Evolutionary conservation across 2,113 vertebrate species (phyloP).

Genomic region (Paracanthobrama guichenoti): DNA sequence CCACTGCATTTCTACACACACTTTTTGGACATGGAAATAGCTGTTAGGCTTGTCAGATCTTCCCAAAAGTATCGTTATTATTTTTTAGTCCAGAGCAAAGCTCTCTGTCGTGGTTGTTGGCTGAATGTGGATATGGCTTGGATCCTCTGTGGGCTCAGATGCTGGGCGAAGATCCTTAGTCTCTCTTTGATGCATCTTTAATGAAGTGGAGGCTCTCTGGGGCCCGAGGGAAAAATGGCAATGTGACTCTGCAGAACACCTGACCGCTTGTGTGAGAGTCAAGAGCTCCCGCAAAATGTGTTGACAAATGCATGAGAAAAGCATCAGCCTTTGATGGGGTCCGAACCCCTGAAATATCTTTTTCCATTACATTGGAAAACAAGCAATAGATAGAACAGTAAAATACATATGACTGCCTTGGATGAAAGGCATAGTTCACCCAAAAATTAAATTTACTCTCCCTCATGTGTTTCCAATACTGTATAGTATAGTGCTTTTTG

Average conservation of each 20-base stretch:
- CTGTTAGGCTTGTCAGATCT: slow-evolving; percentile 30
- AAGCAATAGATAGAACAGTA: background rate
- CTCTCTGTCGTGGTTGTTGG: background rate
- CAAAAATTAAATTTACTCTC: background rate
- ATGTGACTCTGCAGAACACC: slow-evolving; percentile 28
- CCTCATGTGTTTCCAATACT: background rate
- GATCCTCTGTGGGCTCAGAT: slow-evolving; percentile 17
- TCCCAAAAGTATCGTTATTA: slow-evolving; percentile 25
- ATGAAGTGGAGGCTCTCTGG: slow-evolving; percentile 32
- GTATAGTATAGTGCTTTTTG: background rate
- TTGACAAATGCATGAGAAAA: background rate
- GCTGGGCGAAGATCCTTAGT: background rate
- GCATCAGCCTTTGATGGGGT: background rate
- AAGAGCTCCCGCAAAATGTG: background rate
- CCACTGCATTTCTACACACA: slow-evolving; percentile 7
- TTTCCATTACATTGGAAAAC: background rate
- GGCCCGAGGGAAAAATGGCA: slow-evolving; percentile 13
- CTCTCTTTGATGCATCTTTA: slow-evolving; percentile 47
- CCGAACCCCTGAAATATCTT: background rate
- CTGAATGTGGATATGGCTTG: slow-evolving; percentile 13
- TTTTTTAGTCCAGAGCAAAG: slow-evolving; percentile 16
- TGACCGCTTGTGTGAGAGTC: background rate
- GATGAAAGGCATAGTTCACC: background rate
- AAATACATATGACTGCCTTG: background rate
- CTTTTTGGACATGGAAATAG: slow-evolving; percentile 10